Base-by-base conservation (phyloP, 2,888 invertebrate species). In the Prostheceraeus crozeri region DNA sequence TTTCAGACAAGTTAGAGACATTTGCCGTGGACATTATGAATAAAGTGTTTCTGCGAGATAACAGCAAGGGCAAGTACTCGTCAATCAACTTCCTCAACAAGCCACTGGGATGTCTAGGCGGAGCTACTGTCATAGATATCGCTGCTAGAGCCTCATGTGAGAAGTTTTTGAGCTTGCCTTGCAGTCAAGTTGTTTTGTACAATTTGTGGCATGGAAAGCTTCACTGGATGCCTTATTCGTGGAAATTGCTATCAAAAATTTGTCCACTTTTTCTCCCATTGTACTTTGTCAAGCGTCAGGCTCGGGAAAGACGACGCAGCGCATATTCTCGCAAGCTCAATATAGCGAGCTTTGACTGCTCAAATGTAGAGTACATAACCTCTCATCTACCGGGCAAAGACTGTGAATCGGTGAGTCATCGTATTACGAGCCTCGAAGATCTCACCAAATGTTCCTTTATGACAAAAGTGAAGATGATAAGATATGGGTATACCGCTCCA, bases 191-290 rank as follows among this genome's bases (percentile, higher is more conserved):
- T 3, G 40, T 57, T 16, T 31, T 57, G 4, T 27, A 57, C 27
- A 40, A 57, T 27, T 25, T 21, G 2, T 57, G 57, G 57, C 46
- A 57, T 57, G 57, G 57, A 11, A 57, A 57, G 3, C 27, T 57
- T 3, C 28, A 16, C 3, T 27, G 40, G 10, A 21, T 57, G 25
- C 3, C 40, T 3, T 25, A 40, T n/a, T 16, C 19, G 40, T 48
- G 36, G 57, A 35, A 40, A 25, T 57, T 23, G 46, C 27, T 48
- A 2, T n/a, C n/a, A n/a, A n/a, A n/a, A n/a, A n/a, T n/a, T n/a
- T n/a, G n/a, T n/a, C n/a, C n/a, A n/a, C n/a, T n/a, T n/a, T n/a
- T n/a, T n/a, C n/a, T n/a, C n/a, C n/a, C n/a, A n/a, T n/a, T n/a
- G n/a, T n/a, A n/a, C n/a, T n/a, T n/a, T n/a, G n/a, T n/a, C n/a